Evolutionary conservation across 2,888 invertebrate genomes (phyloP), one percentile per base, ranked within the genome.

Genomic region (Dione vanillae): DNA sequence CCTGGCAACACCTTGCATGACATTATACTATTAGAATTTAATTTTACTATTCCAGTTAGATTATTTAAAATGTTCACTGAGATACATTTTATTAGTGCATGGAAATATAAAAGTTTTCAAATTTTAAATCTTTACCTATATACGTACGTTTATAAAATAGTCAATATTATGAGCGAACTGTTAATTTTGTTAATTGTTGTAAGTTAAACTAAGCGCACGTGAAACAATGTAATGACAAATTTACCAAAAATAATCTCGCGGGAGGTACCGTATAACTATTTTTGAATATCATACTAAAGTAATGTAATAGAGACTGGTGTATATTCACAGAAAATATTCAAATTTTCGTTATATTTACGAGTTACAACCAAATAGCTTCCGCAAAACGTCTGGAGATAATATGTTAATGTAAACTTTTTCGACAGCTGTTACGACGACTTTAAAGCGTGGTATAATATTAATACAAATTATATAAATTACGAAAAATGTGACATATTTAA

Each of bases 1-100:
- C 61, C 71, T 65, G 65, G 68, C 61, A 65, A 71, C 65, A 54
- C 56, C 51, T 52, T 52, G 35, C 67, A 65, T 72, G 69, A 66
- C 56, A 35, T 72, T 58, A 51, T 20, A 40, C 52, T 64, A 43
- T 69, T 69, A 37, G 47, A 35, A 43, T 47, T 56, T 37, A 51
- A 43, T 20, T 59, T 70, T 49, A 14, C 12, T 52, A 54, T 62
- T 62, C 49, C 11, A 47, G 47, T 19, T 47, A 10, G n/a, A n/a
- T 49, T 43, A 45, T 67, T 27, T 47, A 7, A 47, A 41, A 47
- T 20, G 20, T 59, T 47, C 16, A n/a, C 3, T 41, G 8, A 40
- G 16, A 41, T 40, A 7, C 52, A n/a, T 8, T 27, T 51, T 19
- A 12, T 49, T 19, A 11, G 49, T 35, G 35, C 14, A 66, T 14